A percentile compares a stretch with the other conserved stretches of the same genome.
phyloP scores from a whole-genome alignment of 2,113 vertebrate genomes.

The Malaclemys terrapin region DNA sequence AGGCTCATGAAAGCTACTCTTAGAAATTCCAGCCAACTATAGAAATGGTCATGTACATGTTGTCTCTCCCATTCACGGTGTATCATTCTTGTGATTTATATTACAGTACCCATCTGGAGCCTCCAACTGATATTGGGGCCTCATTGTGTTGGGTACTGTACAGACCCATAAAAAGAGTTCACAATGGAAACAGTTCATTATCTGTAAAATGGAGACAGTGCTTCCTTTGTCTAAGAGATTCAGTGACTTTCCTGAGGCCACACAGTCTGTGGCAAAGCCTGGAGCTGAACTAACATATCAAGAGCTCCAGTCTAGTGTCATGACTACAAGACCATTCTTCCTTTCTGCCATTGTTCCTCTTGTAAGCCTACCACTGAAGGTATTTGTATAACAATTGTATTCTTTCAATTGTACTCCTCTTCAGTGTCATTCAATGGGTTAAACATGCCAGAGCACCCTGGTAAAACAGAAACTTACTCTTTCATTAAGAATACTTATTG shows the following conservation, averaged over 20 bases:
- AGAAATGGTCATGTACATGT: too few relatives aligned
- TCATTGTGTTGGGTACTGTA: neutral
- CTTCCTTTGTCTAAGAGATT: too few relatives aligned
- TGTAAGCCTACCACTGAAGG: neutral
- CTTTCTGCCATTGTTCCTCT: neutral
- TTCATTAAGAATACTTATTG: neutral
- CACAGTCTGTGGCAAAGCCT: neutral
- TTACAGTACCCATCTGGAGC: neutral
- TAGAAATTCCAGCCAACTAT: neutral
- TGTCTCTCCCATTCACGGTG: neutral
- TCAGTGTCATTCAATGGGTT: neutral
- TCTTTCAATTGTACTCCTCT: neutral
- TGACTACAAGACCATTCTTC: neutral
- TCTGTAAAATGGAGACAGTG: too few relatives aligned
- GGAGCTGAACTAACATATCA: neutral
- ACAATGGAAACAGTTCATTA: neutral
- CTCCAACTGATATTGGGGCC: neutral
- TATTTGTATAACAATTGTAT: neutral
- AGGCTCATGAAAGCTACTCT: neutral
- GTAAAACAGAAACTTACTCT: neutral
- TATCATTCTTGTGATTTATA: neutral
- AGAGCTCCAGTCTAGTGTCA: neutral
- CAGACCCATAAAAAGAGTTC: neutral
- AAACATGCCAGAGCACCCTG: neutral
- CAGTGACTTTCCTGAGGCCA: neutral